Percentiles rank a stretch among this genome's conserved stretches.
Conservation (phyloP, 2,113 vertebrate genomes). For the Hypanus sabinus region DNA sequence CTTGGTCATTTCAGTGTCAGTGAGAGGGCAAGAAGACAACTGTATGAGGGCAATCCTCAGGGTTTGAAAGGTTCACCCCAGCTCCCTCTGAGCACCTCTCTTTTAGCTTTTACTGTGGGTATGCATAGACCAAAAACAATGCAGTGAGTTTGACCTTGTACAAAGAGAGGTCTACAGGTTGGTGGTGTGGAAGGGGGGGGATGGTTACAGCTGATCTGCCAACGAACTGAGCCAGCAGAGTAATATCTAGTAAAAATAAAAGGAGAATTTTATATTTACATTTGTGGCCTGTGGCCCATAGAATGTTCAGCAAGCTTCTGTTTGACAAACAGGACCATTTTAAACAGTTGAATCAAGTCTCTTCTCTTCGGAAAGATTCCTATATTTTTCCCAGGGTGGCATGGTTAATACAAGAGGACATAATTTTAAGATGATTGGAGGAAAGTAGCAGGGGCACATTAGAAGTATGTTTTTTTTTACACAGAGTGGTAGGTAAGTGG, state of each 20-base stretch:
- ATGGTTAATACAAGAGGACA: no score
- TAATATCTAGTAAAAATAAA: background rate
- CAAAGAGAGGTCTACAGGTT: background rate
- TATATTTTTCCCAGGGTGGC: no score
- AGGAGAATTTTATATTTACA: background rate
- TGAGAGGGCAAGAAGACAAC: background rate
- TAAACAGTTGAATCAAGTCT: no score
- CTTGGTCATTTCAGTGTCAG: background rate
- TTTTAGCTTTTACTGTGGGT: background rate
- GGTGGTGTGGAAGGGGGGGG: no score
- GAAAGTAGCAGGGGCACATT: no score
- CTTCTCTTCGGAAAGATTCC: no score
- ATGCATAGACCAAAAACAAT: background rate
- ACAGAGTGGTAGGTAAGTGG: no score
- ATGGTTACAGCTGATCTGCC: background rate
- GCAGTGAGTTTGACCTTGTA: background rate
- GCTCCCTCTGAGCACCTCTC: background rate
- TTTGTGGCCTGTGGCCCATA: no score
- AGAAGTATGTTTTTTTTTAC: no score
- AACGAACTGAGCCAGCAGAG: background rate
- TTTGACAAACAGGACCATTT: no score
- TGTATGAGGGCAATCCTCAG: background rate
- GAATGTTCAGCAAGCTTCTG: background rate
- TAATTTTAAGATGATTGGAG: no score
- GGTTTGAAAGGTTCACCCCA: background rate